Evolutionary conservation across 1,140 invertebrate species (phyloP).

Genomic region (Bicyclus anynana): DNA sequence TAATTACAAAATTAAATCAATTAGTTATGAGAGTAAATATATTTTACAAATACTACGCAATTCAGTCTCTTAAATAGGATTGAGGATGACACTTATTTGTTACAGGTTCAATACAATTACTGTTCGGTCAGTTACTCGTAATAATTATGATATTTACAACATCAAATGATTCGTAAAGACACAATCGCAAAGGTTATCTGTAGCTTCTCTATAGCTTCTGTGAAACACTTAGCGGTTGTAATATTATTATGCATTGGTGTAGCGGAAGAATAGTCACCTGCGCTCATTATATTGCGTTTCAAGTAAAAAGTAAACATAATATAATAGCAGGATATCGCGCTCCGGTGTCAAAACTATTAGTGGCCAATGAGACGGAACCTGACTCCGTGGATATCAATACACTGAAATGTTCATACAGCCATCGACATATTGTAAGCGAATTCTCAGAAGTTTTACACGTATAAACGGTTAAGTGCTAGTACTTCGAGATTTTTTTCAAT

Average conservation of each 20-base stretch:
- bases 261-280: conserved; percentile 26
- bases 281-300: conserved; percentile 49
- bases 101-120: too few relatives aligned
- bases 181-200: neutral
- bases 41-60: too few relatives aligned
- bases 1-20: too few relatives aligned
- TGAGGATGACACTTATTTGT: too few relatives aligned
- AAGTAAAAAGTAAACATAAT: conserved; percentile 64
- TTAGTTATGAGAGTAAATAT: too few relatives aligned
- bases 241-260: conserved; percentile 17
- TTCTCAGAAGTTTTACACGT: neutral
- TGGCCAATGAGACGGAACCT: conserved; percentile 44
- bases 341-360: conserved; percentile 64
- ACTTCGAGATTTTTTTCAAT: too few relatives aligned
- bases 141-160: too few relatives aligned
- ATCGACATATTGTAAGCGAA: neutral
- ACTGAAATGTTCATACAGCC: neutral
- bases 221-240: conserved; percentile 18
- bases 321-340: conserved; percentile 62
- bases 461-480: too few relatives aligned
- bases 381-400: conserved; percentile 28
- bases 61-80: too few relatives aligned
- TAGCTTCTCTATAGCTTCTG: neutral
- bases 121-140: too few relatives aligned
- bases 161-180: too few relatives aligned